Evolutionary conservation across 2,888 invertebrate species (phyloP).

Genomic region (Lasioglossum lativentre): DNA sequence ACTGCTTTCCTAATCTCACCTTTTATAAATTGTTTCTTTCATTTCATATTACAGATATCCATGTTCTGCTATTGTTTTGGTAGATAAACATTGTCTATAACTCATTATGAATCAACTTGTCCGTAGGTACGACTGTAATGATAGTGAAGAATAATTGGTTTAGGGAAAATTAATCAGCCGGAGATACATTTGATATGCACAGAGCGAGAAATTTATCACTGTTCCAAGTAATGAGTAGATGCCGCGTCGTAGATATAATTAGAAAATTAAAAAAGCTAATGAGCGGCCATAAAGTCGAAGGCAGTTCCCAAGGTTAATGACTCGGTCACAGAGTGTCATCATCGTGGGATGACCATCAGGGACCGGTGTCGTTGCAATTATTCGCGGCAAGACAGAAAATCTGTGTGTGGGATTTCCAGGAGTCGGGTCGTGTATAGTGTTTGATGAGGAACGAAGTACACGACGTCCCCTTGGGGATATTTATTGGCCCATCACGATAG

Average conservation of each 20-base stretch:
- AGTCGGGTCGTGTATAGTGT: background rate
- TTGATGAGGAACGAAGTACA: slow-evolving; percentile 12
- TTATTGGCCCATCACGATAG: slow-evolving; percentile 35
- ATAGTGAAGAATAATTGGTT: background rate
- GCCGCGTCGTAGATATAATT: slow-evolving; percentile 6
- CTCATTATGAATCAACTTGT: background rate
- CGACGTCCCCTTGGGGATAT: slow-evolving; percentile 29
- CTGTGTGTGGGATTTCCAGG: background rate
- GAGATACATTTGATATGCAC: background rate
- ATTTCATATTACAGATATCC: no score
- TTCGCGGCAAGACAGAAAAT: background rate
- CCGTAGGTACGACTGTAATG: background rate
- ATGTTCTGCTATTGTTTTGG: no score
- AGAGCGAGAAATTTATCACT: background rate
- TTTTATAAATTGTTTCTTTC: no score
- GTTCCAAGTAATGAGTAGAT: background rate
- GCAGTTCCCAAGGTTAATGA: slow-evolving; percentile 15
- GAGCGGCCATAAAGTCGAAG: background rate
- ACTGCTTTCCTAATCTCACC: no score
- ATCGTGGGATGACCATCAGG: background rate
- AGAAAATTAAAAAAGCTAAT: slow-evolving; percentile 6
- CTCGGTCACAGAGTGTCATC: background rate
- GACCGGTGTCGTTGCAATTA: slow-evolving; percentile 11
- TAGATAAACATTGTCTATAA: background rate
- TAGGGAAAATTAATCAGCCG: background rate